Evolutionary conservation across 1,140 invertebrate species (phyloP).

Genomic region (Bombus impatiens): DNA sequence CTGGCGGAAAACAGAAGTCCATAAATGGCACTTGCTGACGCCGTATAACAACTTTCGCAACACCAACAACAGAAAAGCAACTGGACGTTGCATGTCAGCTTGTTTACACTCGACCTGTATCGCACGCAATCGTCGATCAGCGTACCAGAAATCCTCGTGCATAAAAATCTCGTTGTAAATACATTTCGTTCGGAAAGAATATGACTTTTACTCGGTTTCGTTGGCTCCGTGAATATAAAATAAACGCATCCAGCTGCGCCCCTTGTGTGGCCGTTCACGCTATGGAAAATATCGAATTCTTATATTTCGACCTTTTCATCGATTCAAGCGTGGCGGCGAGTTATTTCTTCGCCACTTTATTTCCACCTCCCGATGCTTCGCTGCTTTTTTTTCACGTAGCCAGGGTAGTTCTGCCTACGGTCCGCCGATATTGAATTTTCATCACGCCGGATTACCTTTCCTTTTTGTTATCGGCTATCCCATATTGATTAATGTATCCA

Average conservation of each 20-base stretch:
- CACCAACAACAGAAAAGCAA: conserved; percentile 31
- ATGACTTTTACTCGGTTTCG: background rate
- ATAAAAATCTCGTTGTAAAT: conserved; percentile 30
- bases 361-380: background rate
- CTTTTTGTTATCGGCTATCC: conserved; percentile 34
- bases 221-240: too few species aligned
- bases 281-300: conserved; percentile 1
- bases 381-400: background rate
- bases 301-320: background rate
- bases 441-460: conserved; percentile 38
- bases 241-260: too few species aligned
- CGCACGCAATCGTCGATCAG: background rate
- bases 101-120: background rate
- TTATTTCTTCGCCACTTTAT: conserved; percentile 36
- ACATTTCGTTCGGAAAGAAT: background rate
- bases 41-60: conserved; percentile 44
- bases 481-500: conserved; percentile 52
- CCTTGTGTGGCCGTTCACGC: background rate
- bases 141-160: background rate
- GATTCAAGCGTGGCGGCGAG: background rate
- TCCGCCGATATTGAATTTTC: conserved; percentile 52
- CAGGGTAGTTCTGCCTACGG: background rate
- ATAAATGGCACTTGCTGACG: conserved; percentile 43
- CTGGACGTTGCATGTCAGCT: conserved; percentile 16
- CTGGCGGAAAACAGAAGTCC: conserved; percentile 40